Evolutionary conservation across 2,113 vertebrate genomes (phyloP), one percentile per base, ranked within the genome.

Genomic region (Andinoacara biseriatus): DNA sequence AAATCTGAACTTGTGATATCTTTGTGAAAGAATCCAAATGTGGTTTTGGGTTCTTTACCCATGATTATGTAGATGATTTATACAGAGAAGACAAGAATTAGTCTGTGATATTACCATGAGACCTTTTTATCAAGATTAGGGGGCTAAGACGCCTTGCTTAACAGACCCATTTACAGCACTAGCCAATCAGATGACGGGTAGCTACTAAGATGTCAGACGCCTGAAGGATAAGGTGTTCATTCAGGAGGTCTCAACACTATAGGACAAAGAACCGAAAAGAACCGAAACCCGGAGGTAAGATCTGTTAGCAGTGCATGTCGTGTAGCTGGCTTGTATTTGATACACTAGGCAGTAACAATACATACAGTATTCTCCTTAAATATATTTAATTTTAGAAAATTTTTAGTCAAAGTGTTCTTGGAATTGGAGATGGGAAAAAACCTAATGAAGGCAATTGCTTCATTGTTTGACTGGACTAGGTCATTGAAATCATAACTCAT

Each of bases 121-220:
- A 93, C 65, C 60, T 88, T 86, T 90, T 94, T 94, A 93, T 96
- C 76, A 91, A 94, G 96, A 96, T 96, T 97, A 97, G 84, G 84
- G 80, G 91, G 91, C 95, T 96, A 96, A 94, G 90, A 78, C 86
- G 90, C 94, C 94, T 91, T 85, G 83, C 92, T 86, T 86, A 84
- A 80, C 87, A 90, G 87, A 91, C 84, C 83, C 85, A 89, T 90
- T 95, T 93, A 89, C 58, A 22, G 35, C 56, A 13, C 65, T 60
- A 67, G 88, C 95, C 96, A 96, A 95, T 95, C 93, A 93, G 93
- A 54, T 56, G 75, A 43, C 83, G 58, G 88, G 65, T 69, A 86
- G 85, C 89, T 78, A 26, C 75, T 60, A 86, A 80, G 87, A 85
- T 82, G 90, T 94, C 87, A 90, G 85, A 74, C 74, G 52, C 84